Conservation (phyloP, 2,113 vertebrate genomes). For the Brachypodius melanocephalos region DNA sequence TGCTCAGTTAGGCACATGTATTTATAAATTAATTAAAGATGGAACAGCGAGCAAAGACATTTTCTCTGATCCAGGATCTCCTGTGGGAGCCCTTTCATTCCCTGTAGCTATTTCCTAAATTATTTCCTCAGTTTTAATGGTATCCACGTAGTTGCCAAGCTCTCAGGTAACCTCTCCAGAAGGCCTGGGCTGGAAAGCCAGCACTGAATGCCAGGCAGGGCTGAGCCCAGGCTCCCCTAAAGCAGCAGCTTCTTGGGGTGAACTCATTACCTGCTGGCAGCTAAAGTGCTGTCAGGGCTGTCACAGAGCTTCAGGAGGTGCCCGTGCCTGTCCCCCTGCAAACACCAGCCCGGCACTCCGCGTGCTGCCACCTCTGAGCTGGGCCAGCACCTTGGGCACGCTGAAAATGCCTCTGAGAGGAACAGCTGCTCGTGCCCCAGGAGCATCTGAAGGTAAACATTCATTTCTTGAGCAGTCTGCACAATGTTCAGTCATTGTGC, state of each 20-base stretch:
- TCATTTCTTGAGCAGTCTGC: neutral
- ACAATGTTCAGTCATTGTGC: neutral
- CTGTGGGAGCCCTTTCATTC: neutral
- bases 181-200: neutral
- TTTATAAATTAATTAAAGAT: neutral
- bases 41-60: neutral
- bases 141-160: neutral
- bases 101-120: neutral
- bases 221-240: neutral
- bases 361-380: neutral
- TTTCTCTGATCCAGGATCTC: neutral
- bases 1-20: neutral
- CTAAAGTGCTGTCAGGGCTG: neutral
- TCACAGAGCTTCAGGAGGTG: neutral
- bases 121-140: neutral
- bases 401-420: neutral
- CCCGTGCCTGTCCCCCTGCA: neutral
- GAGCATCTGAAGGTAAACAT: neutral
- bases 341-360: neutral
- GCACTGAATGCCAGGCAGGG: neutral
- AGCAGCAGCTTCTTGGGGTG: neutral
- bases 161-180: neutral
- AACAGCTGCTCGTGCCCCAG: neutral
- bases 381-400: accelerated
- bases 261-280: neutral